Evolutionary conservation across 2,113 vertebrate genomes (phyloP).

Genomic region (Barbus barbus): DNA sequence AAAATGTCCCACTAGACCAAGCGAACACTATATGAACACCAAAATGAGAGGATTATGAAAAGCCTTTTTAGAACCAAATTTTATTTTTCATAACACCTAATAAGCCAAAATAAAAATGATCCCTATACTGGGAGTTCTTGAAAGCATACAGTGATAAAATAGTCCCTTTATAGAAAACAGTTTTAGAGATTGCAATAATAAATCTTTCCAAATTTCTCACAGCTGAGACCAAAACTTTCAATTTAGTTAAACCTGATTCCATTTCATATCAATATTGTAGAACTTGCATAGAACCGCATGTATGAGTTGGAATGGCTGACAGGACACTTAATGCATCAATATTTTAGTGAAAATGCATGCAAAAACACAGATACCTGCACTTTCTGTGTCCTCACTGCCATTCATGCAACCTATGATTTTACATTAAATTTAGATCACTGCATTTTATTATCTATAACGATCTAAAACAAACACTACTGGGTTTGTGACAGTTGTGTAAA

Average conservation of each 20-base stretch:
- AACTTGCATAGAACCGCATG: not conserved
- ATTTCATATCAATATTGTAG: not conserved
- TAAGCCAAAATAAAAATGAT: not conserved
- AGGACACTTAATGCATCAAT: constrained; percentile 7
- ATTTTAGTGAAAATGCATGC: not conserved
- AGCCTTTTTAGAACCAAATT: not conserved
- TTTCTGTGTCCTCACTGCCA: not conserved
- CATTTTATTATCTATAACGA: not conserved
- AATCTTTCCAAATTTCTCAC: not conserved
- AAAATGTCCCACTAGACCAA: not conserved
- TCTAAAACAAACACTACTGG: not conserved
- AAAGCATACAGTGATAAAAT: not conserved
- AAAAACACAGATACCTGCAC: constrained; percentile 15
- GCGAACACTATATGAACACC: too few relatives aligned
- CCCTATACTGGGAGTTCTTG: not conserved
- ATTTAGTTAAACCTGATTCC: not conserved
- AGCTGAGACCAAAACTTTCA: not conserved
- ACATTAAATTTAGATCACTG: too few relatives aligned
- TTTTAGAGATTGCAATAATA: not conserved
- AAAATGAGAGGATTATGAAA: not conserved
- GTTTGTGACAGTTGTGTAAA: too few relatives aligned
- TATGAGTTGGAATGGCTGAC: not conserved
- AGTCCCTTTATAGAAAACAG: not conserved
- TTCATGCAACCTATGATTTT: not conserved
- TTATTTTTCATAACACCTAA: not conserved